A percentile compares a stretch with the other conserved stretches of the same genome.
phyloP scores from a whole-genome alignment of 2,888 invertebrate genomes.

The Tenthredo amoena region DNA sequence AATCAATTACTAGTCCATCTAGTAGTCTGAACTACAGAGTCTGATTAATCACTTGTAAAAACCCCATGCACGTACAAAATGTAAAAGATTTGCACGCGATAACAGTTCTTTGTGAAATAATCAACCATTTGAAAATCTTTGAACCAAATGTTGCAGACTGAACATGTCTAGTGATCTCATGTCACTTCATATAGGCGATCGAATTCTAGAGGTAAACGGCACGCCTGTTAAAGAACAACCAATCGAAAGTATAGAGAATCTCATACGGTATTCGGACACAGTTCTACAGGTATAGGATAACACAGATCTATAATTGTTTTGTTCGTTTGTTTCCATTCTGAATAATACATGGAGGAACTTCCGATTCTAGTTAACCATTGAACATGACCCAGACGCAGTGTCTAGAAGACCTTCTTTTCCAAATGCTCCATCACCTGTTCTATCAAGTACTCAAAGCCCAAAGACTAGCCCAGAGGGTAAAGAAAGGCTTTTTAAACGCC shows the following conservation, averaged over 20 bases:
- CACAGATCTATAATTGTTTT: neutral
- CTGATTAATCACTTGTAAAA: neutral
- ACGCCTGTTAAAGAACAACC: conserved; percentile 90
- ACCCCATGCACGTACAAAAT: conserved; percentile 23
- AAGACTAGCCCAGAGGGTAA: conserved; percentile 76
- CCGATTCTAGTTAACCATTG: conserved; percentile 87
- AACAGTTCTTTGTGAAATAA: neutral
- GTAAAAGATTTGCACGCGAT: conserved; percentile 6
- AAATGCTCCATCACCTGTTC: conserved; percentile 75
- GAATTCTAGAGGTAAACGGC: conserved; percentile 95
- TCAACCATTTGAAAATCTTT: neutral
- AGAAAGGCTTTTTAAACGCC: conserved; percentile 80
- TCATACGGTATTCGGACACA: conserved; percentile 86
- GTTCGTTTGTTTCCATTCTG: neutral
- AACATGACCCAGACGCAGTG: conserved; percentile 91
- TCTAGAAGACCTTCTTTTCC: conserved; percentile 79
- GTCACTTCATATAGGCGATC: conserved; percentile 94
- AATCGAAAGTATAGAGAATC: conserved; percentile 88
- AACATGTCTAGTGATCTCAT: conserved; percentile 90
- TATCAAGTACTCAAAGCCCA: conserved; percentile 77
- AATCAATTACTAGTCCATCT: neutral
- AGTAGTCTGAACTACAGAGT: neutral
- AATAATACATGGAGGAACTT: conserved; percentile 14
- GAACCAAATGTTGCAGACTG: conserved; percentile 80
- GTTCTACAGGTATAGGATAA: conserved; percentile 84